Evolutionary conservation across 2,797 vertebrate species (phyloP).

Genomic region (Peromyscus eremicus): DNA sequence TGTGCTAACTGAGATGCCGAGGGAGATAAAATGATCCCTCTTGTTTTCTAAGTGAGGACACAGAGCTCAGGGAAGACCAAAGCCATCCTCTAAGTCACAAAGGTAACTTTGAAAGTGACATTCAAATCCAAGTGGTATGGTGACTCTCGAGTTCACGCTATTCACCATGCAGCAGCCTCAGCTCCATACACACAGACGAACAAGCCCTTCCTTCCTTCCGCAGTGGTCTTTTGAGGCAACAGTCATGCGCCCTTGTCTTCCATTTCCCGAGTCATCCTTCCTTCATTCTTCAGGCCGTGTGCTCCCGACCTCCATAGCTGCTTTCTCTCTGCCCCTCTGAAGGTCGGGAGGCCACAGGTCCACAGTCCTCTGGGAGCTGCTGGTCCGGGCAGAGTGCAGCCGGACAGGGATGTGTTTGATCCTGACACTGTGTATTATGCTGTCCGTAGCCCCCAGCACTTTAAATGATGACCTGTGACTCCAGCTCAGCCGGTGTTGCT

Average conservation of each 20-base stretch:
- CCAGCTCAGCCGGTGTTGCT: accelerated
- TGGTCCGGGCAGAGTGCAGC: too few relatives aligned
- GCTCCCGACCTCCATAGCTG: background rate
- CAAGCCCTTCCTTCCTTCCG: accelerated
- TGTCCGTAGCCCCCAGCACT: accelerated
- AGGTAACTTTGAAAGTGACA: background rate
- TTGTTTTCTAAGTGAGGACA: background rate
- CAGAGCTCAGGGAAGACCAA: background rate
- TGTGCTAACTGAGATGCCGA: background rate
- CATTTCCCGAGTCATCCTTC: background rate
- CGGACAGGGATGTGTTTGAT: background rate
- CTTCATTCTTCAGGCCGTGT: background rate
- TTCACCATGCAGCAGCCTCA: background rate
- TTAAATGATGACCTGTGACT: background rate
- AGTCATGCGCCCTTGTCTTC: background rate
- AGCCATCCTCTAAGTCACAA: background rate
- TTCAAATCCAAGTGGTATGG: background rate
- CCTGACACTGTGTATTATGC: accelerated
- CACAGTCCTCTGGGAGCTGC: background rate
- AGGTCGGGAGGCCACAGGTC: background rate
- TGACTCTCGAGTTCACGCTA: too few relatives aligned
- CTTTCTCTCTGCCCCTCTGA: background rate
- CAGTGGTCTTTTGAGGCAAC: background rate
- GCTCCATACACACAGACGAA: accelerated
- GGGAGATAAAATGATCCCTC: background rate